Base-by-base conservation (phyloP, 2,888 invertebrate species). In the Chelonus formosanus region DNA sequence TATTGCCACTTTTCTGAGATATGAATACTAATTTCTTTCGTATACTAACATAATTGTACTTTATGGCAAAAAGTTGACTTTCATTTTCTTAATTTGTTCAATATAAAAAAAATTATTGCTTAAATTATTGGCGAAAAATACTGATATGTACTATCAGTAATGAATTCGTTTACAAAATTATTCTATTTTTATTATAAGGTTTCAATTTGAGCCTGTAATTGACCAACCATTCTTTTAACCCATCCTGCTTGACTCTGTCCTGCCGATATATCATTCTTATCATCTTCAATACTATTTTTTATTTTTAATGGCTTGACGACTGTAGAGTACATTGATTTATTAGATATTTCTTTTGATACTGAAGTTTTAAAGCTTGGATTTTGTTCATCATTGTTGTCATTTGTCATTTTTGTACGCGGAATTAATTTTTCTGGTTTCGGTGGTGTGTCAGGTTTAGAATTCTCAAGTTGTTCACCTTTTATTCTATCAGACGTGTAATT, bases 221-320 rank as follows among this genome's bases (percentile, higher is more conserved):
- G 84, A 32, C 81, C 82, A 5, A 84, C 83, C 69, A 84, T 83
- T 71, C 79, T 83, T 32, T 78, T 75, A 0, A 84, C 84, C 84
- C 84, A 84, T 4, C 84, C 84, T 0, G 80, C 80, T 60, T 82
- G 82, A 71, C 83, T 84, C 60, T 84, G 83, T 0, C 83, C 84
- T 1, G 79, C 80, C 3, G 84, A 84, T 40, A 84, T 76, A 53
- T 84, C 84, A 7, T 79, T 80, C 5, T 70, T 75, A 2, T 79
- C 78, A 4, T 75, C 75, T 0, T 20, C 40, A 52, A 59, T 31
- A 40, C 53, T 59, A 45, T 20, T n/a, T 53, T 32, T 48, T 8
- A 52, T 44, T 20, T 20, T 20, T 20, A 20, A 20, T 20, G 20
- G 20, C 20, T 20, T 20, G 20, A 20, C 20, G 1, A 2, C 20